These are phyloP conservation scores for Menidia menidia DNA, from an alignment of 2,797 vertebrate genomes.

Conservation along the genomic window DNA sequence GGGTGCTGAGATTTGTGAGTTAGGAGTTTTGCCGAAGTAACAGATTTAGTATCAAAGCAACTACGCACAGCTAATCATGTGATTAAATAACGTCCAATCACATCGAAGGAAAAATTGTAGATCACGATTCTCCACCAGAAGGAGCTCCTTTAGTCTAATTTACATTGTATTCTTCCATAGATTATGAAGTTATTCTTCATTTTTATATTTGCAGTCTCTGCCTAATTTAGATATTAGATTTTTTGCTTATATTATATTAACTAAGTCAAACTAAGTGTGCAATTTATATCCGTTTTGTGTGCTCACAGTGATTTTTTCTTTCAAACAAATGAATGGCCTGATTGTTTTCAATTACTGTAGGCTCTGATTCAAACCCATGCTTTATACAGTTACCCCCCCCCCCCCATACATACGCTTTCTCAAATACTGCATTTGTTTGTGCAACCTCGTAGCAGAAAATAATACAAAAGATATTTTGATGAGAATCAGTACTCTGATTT, in stretches of 20 bases:
- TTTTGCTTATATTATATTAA: neutral
- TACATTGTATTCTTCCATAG: no score
- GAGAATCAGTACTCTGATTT: neutral
- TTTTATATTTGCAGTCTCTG: neutral
- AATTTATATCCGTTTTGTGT: conserved; percentile 1
- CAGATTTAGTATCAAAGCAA: neutral
- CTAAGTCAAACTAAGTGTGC: neutral
- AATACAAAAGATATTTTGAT: neutral
- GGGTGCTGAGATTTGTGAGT: neutral
- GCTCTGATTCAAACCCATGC: neutral
- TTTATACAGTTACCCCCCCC: neutral
- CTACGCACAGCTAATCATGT: neutral
- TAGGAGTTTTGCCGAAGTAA: neutral
- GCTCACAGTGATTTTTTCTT: neutral
- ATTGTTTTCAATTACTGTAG: conserved; percentile 8
- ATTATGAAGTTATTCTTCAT: neutral
- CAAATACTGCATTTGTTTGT: neutral
- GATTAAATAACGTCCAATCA: conserved; percentile 1
- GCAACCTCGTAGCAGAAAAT: neutral
- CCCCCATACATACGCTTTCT: neutral
- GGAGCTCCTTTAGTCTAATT: neutral
- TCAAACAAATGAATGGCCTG: conserved; percentile 1
- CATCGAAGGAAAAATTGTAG: neutral
- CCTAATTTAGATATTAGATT: neutral
- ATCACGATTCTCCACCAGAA: neutral